These are phyloP conservation scores for Aphelocoma coerulescens DNA, from an alignment of 2,113 vertebrate genomes.

Conservation along the genomic window DNA sequence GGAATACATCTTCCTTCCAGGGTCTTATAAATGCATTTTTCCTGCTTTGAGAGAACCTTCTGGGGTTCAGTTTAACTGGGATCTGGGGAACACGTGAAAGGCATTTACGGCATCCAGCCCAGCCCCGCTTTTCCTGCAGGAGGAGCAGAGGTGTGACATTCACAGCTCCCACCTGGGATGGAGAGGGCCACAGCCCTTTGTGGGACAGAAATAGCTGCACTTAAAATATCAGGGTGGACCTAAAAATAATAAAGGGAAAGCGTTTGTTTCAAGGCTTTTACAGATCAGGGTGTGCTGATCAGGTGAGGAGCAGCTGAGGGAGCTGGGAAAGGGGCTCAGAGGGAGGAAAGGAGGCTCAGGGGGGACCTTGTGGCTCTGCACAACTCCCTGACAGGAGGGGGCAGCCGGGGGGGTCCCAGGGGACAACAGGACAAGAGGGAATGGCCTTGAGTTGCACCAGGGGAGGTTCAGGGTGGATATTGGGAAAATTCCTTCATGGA, in stretches of 20 bases:
- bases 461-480: background rate
- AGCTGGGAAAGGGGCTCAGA: background rate
- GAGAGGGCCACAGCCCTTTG: background rate
- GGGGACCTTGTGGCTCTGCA: background rate
- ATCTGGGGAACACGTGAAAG: slow-evolving; percentile 63
- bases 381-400: background rate
- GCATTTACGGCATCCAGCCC: slow-evolving; percentile 33
- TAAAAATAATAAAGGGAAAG: background rate
- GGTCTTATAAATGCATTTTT: slow-evolving; percentile 41
- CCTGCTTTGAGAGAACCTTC: slow-evolving; percentile 43
- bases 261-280: background rate
- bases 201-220: background rate
- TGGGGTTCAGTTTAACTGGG: slow-evolving; percentile 22
- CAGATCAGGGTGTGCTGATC: background rate
- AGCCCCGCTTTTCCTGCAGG: slow-evolving; percentile 28
- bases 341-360: background rate
- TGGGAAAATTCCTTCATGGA: background rate
- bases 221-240: background rate
- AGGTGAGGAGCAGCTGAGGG: background rate
- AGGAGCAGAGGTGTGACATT: slow-evolving; percentile 46
- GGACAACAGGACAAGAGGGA: background rate
- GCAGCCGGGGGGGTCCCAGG: background rate
- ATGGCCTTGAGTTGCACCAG: fast-evolving
- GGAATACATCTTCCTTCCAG: slow-evolving; percentile 53
- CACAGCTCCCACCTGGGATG: background rate